A percentile compares a stretch with the other conserved stretches of the same genome.
These are phyloP conservation scores for Pterocles burchelli DNA, from an alignment of 2,113 vertebrate genomes.

Conservation along the genomic window DNA sequence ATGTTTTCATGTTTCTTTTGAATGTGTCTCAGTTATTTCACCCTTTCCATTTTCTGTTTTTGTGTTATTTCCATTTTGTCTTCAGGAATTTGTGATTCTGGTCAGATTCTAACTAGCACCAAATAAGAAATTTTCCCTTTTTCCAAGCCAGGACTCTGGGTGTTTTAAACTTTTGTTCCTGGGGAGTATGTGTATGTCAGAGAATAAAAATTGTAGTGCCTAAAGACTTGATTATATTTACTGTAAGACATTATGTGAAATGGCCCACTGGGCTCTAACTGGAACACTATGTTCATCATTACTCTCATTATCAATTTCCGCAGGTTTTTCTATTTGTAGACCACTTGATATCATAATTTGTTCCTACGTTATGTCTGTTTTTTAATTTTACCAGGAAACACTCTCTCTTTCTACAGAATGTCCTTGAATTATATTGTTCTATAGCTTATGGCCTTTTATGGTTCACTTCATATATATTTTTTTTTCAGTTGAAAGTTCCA, in stretches of 20 bases:
- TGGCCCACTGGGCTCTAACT: constrained; percentile 14
- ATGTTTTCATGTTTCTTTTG: not conserved
- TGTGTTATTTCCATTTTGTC: not conserved
- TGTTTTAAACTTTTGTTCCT: constrained; percentile 1
- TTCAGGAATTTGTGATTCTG: not conserved
- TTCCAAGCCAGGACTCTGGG: not conserved
- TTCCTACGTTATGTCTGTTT: not conserved
- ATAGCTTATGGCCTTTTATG: not conserved
- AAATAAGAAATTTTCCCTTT: not conserved
- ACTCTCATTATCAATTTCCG: constrained; percentile 27
- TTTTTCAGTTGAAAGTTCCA: not conserved
- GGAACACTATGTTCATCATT: constrained; percentile 34
- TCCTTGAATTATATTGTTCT: not conserved
- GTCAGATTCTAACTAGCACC: not conserved
- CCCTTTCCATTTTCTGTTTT: not conserved
- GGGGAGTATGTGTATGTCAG: not conserved
- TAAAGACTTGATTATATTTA: constrained; percentile 31
- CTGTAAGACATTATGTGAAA: constrained; percentile 34
- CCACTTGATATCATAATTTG: constrained; percentile 10
- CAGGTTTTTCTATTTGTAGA: constrained; percentile 27
- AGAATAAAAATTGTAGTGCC: not conserved
- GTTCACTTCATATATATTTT: not conserved
- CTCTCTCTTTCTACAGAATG: not conserved
- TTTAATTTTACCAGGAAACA: constrained; percentile 4
- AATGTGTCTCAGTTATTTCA: not conserved